Evolutionary conservation across 2,797 vertebrate species (phyloP), one percentile per base, ranked within the genome.

Genomic region (Vultur gryphus): DNA sequence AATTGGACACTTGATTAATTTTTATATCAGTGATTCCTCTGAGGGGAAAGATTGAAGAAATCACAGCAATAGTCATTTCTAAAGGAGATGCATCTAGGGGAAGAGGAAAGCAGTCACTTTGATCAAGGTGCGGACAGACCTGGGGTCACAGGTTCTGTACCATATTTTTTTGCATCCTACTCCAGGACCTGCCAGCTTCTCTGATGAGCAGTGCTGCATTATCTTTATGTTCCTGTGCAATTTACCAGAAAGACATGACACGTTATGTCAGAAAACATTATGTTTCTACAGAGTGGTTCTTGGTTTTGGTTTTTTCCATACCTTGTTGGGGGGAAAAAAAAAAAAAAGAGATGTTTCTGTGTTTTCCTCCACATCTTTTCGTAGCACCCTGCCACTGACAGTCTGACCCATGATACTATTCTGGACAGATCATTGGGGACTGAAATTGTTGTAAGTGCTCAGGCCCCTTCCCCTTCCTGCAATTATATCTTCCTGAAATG

Each of bases 391-490:
- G 59, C 52, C 52, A 5, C 48, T 35, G 31, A 19, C 21, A 20
- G 31, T 58, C 44, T 87, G 94, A 93, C 55, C 78, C 33, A 9
- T 48, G 39, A 46, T 83, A 17, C 75, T 78, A 2, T 87, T 95
- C 61, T 81, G 67, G 55, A 57, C 46, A 75, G 41, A 39, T 80
- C 86, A 89, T 31, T 52, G 55, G 51, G 70, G 25, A 83, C 44
- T 85, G 76, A 93, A 72, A 57, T 70, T 85, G 51, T 14, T 82
- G 51, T 16, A 49, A 92, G 71, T 87, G 81, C 61, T 91, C 31
- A 46, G 81, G 81, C 71, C 70, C 33, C 84, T 91, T 85, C 95
- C 93, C 28, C 79, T 96, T 95, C 96, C 95, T 94, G 94, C 69
- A 69, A 69, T 95, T 95, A 57, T n/a, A 46, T 85, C 71, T 93